Conservation (phyloP, 2,797 vertebrate species). For the Mormyrops boulengeri region DNA sequence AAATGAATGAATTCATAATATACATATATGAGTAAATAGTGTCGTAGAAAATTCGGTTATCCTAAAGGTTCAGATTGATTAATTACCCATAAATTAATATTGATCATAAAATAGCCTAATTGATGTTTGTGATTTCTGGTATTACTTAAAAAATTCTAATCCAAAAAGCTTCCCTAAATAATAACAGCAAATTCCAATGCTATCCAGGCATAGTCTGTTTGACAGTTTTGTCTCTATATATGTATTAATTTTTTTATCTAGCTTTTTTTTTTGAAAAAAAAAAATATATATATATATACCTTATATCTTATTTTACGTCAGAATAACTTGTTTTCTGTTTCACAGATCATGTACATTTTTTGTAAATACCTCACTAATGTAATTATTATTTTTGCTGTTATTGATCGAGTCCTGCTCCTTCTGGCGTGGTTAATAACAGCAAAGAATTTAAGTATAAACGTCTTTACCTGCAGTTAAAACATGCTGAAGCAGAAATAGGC, state of each 20-base stretch:
- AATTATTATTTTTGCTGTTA: not conserved
- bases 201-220: not conserved
- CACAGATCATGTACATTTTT: not conserved
- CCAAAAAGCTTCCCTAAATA: not conserved
- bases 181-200: not conserved
- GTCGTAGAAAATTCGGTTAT: not conserved
- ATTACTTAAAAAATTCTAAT: not conserved
- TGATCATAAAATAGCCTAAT: not conserved
- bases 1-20: not conserved
- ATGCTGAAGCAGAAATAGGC: conserved; percentile 16
- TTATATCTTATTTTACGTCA: not conserved
- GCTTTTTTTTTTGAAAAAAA: not conserved
- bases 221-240: not conserved
- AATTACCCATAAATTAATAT: not conserved
- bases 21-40: not conserved
- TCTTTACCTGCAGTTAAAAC: conserved; percentile 21
- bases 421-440: not conserved
- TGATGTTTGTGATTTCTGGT: not conserved
- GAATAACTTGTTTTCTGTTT: not conserved
- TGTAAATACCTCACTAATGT: not conserved
- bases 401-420: not conserved
- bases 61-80: not conserved
- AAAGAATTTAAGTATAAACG: not conserved
- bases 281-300: not conserved
- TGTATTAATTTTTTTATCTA: not conserved